These are phyloP conservation scores for Trisateles emortualis DNA, from an alignment of 2,888 invertebrate species.

Conservation along the genomic window DNA sequence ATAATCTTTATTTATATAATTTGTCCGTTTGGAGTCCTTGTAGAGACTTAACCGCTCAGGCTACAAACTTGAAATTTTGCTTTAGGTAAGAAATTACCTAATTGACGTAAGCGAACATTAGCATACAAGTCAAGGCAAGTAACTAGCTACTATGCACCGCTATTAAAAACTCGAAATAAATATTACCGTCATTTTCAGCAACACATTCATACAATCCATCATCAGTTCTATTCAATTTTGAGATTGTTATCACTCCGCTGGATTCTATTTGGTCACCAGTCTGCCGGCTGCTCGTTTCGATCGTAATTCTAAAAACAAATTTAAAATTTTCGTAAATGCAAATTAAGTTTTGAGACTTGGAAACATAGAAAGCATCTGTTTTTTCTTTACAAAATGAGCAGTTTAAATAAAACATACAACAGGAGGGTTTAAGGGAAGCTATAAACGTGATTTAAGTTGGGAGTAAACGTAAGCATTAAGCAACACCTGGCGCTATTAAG, in stretches of 20 bases:
- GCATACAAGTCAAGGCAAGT: too few species aligned
- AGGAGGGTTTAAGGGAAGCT: constrained; percentile 12
- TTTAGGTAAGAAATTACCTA: too few species aligned
- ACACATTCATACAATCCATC: constrained; percentile 96
- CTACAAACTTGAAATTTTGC: too few species aligned
- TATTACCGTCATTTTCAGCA: constrained; percentile 90
- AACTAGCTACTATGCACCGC: too few species aligned
- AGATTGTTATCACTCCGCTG: constrained; percentile 90
- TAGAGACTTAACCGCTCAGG: too few species aligned
- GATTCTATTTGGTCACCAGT: constrained; percentile 82
- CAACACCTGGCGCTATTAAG: constrained; percentile 41
- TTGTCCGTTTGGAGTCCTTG: too few species aligned
- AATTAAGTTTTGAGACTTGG: constrained; percentile 19
- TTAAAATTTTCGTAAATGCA: constrained; percentile 9
- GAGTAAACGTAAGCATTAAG: constrained; percentile 16
- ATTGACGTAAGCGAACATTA: too few species aligned
- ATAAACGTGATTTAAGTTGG: constrained; percentile 25
- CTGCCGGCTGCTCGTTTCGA: constrained; percentile 85
- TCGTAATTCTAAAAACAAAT: constrained; percentile 81
- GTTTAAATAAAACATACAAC: constrained; percentile 17
- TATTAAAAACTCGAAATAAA: neutral
- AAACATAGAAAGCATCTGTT: constrained; percentile 21
- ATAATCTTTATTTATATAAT: too few species aligned
- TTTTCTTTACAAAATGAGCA: constrained; percentile 12
- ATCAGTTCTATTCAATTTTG: constrained; percentile 89